Conservation (phyloP, 2,113 vertebrate genomes). For the Peromyscus polionotus region DNA sequence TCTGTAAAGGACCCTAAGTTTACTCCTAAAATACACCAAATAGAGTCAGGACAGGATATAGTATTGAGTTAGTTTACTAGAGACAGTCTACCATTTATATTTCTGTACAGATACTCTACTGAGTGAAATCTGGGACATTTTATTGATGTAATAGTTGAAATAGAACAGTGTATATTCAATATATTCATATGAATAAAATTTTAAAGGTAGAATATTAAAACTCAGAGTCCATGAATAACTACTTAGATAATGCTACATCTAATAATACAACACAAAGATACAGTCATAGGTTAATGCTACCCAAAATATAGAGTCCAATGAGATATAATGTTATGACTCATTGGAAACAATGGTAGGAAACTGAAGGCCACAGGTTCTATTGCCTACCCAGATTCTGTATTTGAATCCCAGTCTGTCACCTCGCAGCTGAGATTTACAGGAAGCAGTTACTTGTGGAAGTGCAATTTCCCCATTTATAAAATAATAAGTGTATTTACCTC, state of each 20-base stretch:
- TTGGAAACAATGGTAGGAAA: background rate
- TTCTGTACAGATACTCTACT: constrained; percentile 4
- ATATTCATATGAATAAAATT: background rate
- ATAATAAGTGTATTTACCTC: background rate
- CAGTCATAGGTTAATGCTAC: background rate
- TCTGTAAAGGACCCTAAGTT: background rate
- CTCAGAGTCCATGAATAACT: background rate
- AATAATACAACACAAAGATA: constrained; percentile 32
- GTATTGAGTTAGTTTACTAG: background rate
- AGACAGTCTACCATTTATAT: background rate
- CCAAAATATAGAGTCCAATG: background rate
- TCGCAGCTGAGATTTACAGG: background rate
- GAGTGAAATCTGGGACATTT: constrained; percentile 16
- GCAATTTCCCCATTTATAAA: constrained; percentile 12
- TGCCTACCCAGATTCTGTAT: background rate
- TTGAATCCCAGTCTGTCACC: background rate
- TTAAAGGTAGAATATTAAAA: constrained; percentile 50
- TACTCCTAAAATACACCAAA: constrained; percentile 42
- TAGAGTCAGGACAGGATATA: background rate
- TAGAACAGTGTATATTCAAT: background rate
- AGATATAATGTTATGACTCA: constrained; percentile 30
- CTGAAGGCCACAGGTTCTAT: background rate
- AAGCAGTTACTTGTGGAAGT: background rate
- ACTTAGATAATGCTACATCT: background rate
- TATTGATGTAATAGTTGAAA: constrained; percentile 21